These are phyloP conservation scores for Poicephalus meyeri DNA, from an alignment of 2,113 vertebrate species.

Conservation along the genomic window DNA sequence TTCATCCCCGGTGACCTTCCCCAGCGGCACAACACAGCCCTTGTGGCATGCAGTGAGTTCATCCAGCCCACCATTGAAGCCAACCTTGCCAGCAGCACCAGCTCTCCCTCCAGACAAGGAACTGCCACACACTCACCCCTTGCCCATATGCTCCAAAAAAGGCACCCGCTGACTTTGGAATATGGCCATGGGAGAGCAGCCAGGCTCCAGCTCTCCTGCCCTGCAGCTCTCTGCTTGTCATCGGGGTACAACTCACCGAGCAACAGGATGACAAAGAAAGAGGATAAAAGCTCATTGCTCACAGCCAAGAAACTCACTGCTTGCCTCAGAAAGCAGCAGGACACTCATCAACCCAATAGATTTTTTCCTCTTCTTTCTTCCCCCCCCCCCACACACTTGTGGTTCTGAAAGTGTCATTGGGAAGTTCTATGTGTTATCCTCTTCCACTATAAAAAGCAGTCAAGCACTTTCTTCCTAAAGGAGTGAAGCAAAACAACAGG, in stretches of 20 bases:
- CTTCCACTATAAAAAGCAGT: neutral
- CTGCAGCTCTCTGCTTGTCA: neutral
- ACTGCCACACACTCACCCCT: neutral
- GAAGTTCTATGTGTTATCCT: neutral
- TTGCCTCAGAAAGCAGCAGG: neutral
- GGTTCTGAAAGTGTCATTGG: neutral
- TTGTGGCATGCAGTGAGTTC: rapidly evolving
- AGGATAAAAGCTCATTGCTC: neutral
- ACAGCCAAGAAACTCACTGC: neutral
- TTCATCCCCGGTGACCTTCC: neutral
- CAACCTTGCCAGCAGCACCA: neutral
- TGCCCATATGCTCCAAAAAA: neutral
- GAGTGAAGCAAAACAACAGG: neutral
- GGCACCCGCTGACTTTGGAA: neutral
- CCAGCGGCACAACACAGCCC: neutral
- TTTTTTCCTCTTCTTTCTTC: rapidly evolving
- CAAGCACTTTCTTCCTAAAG: neutral
- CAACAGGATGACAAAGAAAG: rapidly evolving
- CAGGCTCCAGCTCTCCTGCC: rapidly evolving
- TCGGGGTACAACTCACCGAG: rapidly evolving
- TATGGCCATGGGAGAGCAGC: rapidly evolving
- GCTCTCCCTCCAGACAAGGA: neutral
- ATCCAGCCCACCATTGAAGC: neutral
- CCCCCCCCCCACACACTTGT: rapidly evolving
- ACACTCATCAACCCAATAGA: rapidly evolving